phyloP scores from a whole-genome alignment of 2,888 invertebrate genomes.

The Synanthedon tipuliformis region DNA sequence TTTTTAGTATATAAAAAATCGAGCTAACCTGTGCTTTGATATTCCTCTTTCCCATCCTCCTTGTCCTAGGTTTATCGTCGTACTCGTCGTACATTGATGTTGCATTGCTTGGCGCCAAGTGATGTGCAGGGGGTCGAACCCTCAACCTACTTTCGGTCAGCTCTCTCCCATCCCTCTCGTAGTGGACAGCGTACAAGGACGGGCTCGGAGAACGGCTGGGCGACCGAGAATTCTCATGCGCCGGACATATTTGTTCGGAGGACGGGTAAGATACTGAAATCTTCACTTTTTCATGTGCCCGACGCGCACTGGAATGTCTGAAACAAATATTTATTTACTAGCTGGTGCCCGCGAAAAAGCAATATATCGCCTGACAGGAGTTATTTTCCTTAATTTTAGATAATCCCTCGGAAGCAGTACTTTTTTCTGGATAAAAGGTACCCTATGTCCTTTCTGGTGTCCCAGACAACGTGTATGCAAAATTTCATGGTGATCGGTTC shows the following conservation, averaged over 20 bases:
- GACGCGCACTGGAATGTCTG: slow-evolving; percentile 72
- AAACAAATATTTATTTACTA: neutral
- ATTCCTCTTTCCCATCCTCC: slow-evolving; percentile 88
- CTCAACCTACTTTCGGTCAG: slow-evolving; percentile 72
- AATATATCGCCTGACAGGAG: too few relatives aligned
- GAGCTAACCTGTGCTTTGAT: slow-evolving; percentile 84
- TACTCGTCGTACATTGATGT: slow-evolving; percentile 52
- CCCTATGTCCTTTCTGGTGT: too few relatives aligned
- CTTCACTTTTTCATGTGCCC: slow-evolving; percentile 82
- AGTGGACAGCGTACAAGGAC: slow-evolving; percentile 76
- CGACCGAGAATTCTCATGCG: slow-evolving; percentile 50
- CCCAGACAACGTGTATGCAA: too few relatives aligned
- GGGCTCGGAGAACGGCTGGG: slow-evolving; percentile 51
- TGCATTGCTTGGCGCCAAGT: slow-evolving; percentile 47
- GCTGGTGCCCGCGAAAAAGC: too few relatives aligned
- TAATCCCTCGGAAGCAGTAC: too few relatives aligned
- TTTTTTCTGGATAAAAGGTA: too few relatives aligned
- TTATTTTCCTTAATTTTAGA: too few relatives aligned
- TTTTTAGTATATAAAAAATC: too few relatives aligned
- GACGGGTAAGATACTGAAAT: slow-evolving; percentile 89
- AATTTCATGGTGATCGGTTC: too few relatives aligned
- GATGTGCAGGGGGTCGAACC: slow-evolving; percentile 53
- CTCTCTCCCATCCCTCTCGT: slow-evolving; percentile 75
- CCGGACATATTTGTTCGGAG: slow-evolving; percentile 74
- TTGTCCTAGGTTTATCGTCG: slow-evolving; percentile 63